Evolutionary conservation across 2,888 invertebrate genomes (phyloP), one percentile per base, ranked within the genome.

Genomic region (Pseudococcus viburni): DNA sequence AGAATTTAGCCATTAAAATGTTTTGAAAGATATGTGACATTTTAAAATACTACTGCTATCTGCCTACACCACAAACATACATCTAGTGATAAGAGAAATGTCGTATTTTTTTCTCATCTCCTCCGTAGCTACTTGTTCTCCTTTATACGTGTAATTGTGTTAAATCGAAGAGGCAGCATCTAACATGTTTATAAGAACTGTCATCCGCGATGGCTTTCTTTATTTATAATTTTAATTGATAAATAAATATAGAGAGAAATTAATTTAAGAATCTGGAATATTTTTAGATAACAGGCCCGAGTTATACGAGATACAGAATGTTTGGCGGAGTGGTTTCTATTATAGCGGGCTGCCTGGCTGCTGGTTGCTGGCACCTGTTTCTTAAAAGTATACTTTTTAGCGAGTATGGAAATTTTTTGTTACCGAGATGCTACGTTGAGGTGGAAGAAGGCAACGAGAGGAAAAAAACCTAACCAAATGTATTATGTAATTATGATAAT

Each of bases 1-100:
- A 80, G 80, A 80, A 80, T 80, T 80, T 80, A 80, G 80, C 80
- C 80, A 80, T 80, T 80, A 80, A 80, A 80, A 80, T 80, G 80
- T 80, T 80, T 80, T 80, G 80, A 80, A 80, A 80, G 80, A 80
- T 80, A 80, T 80, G 80, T 80, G 80, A 80, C 80, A 80, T 80
- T 80, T 80, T 80, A 80, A 80, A 80, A 80, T 80, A 80, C 77
- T 80, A 11, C 42, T 73, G 15, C 73, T 73, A 68, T 68, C 68
- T 68, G 33, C 73, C 33, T 73, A 73, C 73, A 73, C 73, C 17
- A 55, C 19, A 59, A 5, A 19, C 6, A 5, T 59, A 26, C 26
- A 64, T 73, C 42, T 80, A 80, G 80, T 80, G 80, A 80, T 80
- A 80, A 80, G 80, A 46, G 46, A 80, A 33, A 80, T 42, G 80